Percentiles rank a stretch among this genome's conserved stretches.
These are phyloP conservation scores for Dyspetes luteomarginatus DNA, from an alignment of 2,888 invertebrate genomes.

Conservation along the genomic window DNA sequence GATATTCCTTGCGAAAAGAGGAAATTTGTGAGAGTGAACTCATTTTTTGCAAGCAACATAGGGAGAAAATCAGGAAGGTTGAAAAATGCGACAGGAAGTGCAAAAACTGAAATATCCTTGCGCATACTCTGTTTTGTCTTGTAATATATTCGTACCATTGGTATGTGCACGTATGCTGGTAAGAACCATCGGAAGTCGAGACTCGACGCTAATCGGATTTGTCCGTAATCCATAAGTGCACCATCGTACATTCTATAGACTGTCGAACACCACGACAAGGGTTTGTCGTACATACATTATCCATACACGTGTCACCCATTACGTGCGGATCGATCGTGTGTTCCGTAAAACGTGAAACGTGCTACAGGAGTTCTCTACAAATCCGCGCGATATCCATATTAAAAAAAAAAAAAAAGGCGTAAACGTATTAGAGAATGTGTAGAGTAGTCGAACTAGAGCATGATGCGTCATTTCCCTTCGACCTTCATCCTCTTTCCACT, in stretches of 20 bases:
- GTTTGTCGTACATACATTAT: slow-evolving; percentile 54
- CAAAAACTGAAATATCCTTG: not conserved
- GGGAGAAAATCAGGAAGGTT: no score
- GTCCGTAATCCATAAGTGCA: slow-evolving; percentile 58
- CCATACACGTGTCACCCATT: slow-evolving; percentile 57
- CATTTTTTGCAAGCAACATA: no score
- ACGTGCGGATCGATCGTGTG: slow-evolving; percentile 44
- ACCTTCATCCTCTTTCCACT: not conserved
- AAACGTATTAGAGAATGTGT: slow-evolving; percentile 15
- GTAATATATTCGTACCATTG: not conserved
- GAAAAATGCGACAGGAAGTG: no score
- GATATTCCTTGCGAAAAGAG: no score
- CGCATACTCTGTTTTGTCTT: not conserved
- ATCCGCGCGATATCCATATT: slow-evolving; percentile 13
- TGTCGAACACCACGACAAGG: slow-evolving; percentile 9
- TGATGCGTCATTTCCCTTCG: not conserved
- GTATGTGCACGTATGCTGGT: slow-evolving; percentile 3
- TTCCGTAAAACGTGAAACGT: slow-evolving; percentile 19
- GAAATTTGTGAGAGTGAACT: no score
- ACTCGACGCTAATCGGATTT: slow-evolving; percentile 58
- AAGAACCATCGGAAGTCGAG: slow-evolving; percentile 46
- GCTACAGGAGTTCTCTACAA: no score
- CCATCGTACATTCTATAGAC: slow-evolving; percentile 28
- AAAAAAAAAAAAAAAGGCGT: slow-evolving; percentile 2
- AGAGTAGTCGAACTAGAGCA: not conserved